Evolutionary conservation across 2,113 vertebrate genomes (phyloP).

Genomic region (Vombatus ursinus): DNA sequence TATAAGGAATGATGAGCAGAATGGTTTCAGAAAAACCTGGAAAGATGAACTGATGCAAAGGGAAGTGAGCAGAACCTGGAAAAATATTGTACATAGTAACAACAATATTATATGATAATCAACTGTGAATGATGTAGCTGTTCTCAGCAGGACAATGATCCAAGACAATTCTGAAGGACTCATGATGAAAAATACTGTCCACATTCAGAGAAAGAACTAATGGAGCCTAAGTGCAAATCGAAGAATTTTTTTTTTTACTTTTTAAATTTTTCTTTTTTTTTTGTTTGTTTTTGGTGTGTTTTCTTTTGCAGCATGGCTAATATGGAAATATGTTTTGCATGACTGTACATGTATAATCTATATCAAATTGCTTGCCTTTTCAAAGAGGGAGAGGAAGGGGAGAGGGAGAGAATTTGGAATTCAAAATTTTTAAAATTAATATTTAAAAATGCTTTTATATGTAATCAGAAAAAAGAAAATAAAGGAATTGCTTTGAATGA

Average conservation of each 20-base stretch:
- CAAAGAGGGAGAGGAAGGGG: background rate
- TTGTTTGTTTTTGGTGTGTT: background rate
- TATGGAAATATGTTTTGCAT: background rate
- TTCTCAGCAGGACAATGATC: background rate
- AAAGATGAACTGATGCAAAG: background rate
- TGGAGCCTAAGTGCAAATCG: background rate
- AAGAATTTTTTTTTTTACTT: background rate
- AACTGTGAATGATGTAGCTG: background rate
- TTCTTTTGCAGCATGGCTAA: background rate
- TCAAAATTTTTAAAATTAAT: background rate
- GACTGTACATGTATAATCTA: background rate
- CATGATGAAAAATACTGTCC: background rate
- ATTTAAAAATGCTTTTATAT: background rate
- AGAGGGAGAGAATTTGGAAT: background rate
- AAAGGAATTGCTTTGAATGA: background rate
- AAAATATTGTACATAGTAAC: background rate
- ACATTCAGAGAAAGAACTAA: background rate
- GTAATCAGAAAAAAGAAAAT: background rate
- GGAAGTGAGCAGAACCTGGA: background rate
- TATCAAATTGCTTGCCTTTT: background rate
- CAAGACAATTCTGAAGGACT: background rate
- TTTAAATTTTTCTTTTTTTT: background rate
- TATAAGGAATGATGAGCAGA: background rate
- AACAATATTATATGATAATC: background rate
- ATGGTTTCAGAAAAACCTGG: background rate